These are phyloP conservation scores for Neogobius melanostomus DNA, from an alignment of 2,113 vertebrate species.

Conservation along the genomic window DNA sequence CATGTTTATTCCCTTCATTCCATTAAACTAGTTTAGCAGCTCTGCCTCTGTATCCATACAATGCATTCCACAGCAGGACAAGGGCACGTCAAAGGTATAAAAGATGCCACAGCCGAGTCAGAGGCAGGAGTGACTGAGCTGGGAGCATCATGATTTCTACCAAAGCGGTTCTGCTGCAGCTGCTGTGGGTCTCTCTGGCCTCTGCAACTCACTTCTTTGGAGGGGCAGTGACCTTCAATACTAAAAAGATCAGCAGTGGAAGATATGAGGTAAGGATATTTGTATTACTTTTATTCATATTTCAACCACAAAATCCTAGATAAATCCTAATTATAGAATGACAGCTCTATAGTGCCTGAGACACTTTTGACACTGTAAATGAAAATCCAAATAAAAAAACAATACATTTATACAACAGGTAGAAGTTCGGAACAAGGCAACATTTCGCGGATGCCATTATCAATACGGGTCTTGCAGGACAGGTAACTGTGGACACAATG, in stretches of 20 bases:
- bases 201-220: constrained; percentile 42
- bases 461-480: neutral
- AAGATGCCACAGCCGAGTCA: constrained; percentile 12
- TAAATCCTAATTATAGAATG: no score
- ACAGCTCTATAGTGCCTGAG: no score
- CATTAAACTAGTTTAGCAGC: constrained; percentile 36
- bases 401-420: constrained; percentile 45
- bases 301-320: neutral
- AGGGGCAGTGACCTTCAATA: neutral
- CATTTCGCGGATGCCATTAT: constrained; percentile 6
- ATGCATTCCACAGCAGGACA: neutral
- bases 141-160: constrained; percentile 41
- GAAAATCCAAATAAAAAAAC: neutral
- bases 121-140: neutral
- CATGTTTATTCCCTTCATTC: neutral
- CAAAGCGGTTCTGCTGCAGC: constrained; percentile 28
- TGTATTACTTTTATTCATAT: neutral
- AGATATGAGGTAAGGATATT: constrained; percentile 15
- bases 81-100: constrained; percentile 12
- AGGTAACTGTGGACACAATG: constrained; percentile 25
- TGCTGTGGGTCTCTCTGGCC: constrained; percentile 48
- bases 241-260: constrained; percentile 50
- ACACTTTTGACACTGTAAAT: no score
- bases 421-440: constrained; percentile 30
- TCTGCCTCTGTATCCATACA: constrained; percentile 2